Evolutionary conservation across 1,140 invertebrate genomes (phyloP).

Genomic region (Microplitis mediator): DNA sequence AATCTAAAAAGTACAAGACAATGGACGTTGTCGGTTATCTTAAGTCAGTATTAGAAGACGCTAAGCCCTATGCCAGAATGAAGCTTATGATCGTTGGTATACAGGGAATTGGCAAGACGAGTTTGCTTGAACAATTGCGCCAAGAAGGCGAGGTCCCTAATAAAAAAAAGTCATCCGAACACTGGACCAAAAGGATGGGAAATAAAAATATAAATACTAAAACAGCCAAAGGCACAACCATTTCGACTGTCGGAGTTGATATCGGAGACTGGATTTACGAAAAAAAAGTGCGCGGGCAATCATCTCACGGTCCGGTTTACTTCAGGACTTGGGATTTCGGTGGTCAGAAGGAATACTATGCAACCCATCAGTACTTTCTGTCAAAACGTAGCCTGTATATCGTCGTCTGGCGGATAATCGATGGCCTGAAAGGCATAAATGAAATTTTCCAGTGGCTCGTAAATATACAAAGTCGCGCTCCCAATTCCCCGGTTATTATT

Average conservation of each 20-base stretch:
- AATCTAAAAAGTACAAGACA: constrained; percentile 91
- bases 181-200: constrained; percentile 94
- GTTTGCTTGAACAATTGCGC: constrained; percentile 84
- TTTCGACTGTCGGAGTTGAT: constrained; percentile 96
- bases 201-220: constrained; percentile 81
- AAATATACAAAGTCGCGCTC: constrained; percentile 92
- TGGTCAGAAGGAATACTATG: constrained; percentile 96
- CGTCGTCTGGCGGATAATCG: constrained; percentile 93
- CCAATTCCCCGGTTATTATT: constrained; percentile 92
- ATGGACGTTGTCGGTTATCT: constrained; percentile 97
- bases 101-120: constrained; percentile 83
- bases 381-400: constrained; percentile 94
- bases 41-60: constrained; percentile 87
- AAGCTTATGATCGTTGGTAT: constrained; percentile 98
- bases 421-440: constrained; percentile 88
- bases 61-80: constrained; percentile 92
- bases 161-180: constrained; percentile 79
- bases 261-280: constrained; percentile 95
- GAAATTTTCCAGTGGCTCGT: constrained; percentile 94
- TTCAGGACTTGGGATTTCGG: constrained; percentile 99
- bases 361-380: constrained; percentile 98
- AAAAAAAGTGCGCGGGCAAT: constrained; percentile 73
- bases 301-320: constrained; percentile 85
- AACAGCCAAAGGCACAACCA: constrained; percentile 77
- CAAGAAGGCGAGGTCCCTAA: constrained; percentile 82